phyloP scores from a whole-genome alignment of 2,888 invertebrate genomes.

The Hirtodrosophila trivittata region DNA sequence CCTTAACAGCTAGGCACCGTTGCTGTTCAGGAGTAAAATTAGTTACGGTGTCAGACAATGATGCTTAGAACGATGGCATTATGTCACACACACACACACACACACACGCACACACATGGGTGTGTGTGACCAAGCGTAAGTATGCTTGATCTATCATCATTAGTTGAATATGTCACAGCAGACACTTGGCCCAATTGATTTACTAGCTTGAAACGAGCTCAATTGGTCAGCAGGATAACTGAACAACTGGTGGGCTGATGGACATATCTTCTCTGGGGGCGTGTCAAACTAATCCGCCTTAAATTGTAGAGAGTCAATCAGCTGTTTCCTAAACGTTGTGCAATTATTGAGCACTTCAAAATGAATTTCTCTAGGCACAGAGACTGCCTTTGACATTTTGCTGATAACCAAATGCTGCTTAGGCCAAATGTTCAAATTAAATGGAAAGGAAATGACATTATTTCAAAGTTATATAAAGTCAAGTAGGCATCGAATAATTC shows the following conservation, averaged over 20 bases:
- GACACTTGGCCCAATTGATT: conserved; percentile 76
- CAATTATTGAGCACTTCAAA: too few species aligned
- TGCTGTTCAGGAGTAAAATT: conserved; percentile 54
- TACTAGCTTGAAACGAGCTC: conserved; percentile 49
- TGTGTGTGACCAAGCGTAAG: conserved; percentile 43
- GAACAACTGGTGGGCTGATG: neutral
- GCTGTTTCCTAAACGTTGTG: neutral
- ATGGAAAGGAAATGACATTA: too few species aligned
- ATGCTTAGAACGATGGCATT: conserved; percentile 46
- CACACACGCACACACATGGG: neutral
- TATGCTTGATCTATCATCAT: conserved; percentile 74
- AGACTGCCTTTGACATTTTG: too few species aligned
- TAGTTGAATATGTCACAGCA: conserved; percentile 69
- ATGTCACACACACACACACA: too few species aligned
- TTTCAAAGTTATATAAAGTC: too few species aligned
- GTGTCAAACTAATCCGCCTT: conserved; percentile 20
- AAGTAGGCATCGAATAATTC: too few species aligned
- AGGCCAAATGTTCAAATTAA: too few species aligned
- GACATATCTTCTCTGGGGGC: conserved; percentile 1
- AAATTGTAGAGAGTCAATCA: neutral
- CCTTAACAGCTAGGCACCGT: conserved; percentile 45
- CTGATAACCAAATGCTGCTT: too few species aligned
- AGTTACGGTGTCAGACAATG: conserved; percentile 72
- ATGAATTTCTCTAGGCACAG: too few species aligned
- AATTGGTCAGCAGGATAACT: conserved; percentile 36